phyloP scores from a whole-genome alignment of 2,888 invertebrate genomes.

The Cremastinae sp. region DNA sequence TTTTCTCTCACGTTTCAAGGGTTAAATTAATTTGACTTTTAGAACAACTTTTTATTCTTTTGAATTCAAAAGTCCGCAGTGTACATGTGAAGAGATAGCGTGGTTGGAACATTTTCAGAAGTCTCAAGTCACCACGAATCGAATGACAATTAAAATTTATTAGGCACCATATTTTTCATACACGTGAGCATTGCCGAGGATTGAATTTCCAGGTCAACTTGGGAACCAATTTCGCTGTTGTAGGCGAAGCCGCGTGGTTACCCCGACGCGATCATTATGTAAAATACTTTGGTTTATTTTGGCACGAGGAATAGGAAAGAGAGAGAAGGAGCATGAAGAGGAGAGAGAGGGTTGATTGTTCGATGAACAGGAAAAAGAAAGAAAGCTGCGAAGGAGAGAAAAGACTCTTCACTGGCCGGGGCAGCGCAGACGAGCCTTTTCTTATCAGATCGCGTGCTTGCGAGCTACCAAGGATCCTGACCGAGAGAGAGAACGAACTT shows the following conservation, averaged over 20 bases:
- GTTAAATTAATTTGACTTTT: no score
- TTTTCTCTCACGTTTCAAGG: no score
- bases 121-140: background rate
- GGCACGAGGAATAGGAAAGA: constrained; percentile 60
- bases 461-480: constrained; percentile 68
- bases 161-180: constrained; percentile 10
- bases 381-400: constrained; percentile 36
- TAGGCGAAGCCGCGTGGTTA: constrained; percentile 56
- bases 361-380: constrained; percentile 6
- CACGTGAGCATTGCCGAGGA: constrained; percentile 13
- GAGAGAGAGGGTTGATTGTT: constrained; percentile 24
- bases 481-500: constrained; percentile 24
- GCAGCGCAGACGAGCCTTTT: constrained; percentile 66
- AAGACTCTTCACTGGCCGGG: constrained; percentile 52
- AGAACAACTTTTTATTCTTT: no score
- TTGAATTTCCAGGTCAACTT: constrained; percentile 32
- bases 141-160: constrained; percentile 3
- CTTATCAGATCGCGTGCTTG: constrained; percentile 78
- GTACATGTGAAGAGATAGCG: no score
- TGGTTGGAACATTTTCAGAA: no score
- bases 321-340: constrained; percentile 20
- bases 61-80: no score
- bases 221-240: constrained; percentile 45
- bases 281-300: constrained; percentile 79
- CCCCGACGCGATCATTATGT: constrained; percentile 75